A percentile compares a stretch with the other conserved stretches of the same genome.
Evolutionary conservation across 2,113 vertebrate genomes (phyloP).

Genomic region (Pterocles orientalis): DNA sequence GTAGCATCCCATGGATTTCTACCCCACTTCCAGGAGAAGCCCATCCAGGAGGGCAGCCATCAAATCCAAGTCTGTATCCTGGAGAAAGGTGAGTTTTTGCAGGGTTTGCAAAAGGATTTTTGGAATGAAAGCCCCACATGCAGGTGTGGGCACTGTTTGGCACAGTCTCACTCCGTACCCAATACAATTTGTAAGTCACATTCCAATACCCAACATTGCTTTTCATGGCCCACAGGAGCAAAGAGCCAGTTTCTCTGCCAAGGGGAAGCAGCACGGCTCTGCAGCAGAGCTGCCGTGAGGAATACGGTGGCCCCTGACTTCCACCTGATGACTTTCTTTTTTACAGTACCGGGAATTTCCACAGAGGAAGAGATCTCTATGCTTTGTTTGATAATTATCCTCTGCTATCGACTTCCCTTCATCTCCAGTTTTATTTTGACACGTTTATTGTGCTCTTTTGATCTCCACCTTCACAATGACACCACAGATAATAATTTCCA

Average conservation of each 20-base stretch:
- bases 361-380: not conserved
- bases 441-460: not conserved
- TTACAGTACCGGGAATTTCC: not conserved
- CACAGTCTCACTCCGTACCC: not conserved
- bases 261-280: not conserved
- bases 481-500: not conserved
- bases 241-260: not conserved
- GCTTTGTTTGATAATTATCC: not conserved
- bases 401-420: not conserved
- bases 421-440: not conserved
- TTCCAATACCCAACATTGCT: not conserved
- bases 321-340: not conserved
- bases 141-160: accelerated
- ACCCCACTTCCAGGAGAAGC: not conserved
- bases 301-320: not conserved
- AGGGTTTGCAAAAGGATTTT: not conserved
- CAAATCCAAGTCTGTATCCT: not conserved
- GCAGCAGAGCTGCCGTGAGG: not conserved
- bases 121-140: not conserved
- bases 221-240: not conserved
- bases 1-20: not conserved
- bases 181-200: not conserved
- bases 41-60: not conserved
- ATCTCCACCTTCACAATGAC: not conserved
- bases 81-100: not conserved